Evolutionary conservation across 1,140 invertebrate species (phyloP).

Genomic region (Saxidomus purpurata): DNA sequence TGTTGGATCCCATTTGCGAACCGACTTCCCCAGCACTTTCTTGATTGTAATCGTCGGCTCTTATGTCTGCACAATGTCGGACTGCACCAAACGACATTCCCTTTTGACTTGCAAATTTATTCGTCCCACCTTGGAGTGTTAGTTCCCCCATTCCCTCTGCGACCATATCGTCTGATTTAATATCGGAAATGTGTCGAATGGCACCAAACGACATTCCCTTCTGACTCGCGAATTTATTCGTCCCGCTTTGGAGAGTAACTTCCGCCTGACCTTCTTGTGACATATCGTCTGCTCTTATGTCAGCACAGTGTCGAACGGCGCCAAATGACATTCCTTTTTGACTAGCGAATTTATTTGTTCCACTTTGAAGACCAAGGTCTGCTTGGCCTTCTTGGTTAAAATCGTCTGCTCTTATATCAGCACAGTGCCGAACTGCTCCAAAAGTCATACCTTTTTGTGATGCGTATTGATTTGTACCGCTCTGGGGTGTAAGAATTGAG

Average conservation of each 20-base stretch:
- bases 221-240: constrained; percentile 91
- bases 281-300: constrained; percentile 75
- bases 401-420: constrained; percentile 77
- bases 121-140: constrained; percentile 96
- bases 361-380: constrained; percentile 91
- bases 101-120: constrained; percentile 95
- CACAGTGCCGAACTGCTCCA: constrained; percentile 73
- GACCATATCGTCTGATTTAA: constrained; percentile 70
- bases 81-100: constrained; percentile 82
- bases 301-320: constrained; percentile 72
- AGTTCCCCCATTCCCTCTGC: constrained; percentile 93
- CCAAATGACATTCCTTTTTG: constrained; percentile 80
- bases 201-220: constrained; percentile 78
- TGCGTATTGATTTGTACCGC: constrained; percentile 92
- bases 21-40: constrained; percentile 95
- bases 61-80: constrained; percentile 78
- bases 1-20: constrained; percentile 96
- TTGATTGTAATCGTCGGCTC: constrained; percentile 87
- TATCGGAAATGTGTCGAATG: constrained; percentile 75
- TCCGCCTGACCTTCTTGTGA: constrained; percentile 92
- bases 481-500: constrained; percentile 93
- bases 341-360: constrained; percentile 91
- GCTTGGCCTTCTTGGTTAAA: constrained; percentile 91
- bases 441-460: constrained; percentile 82
- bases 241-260: constrained; percentile 90